Conservation (phyloP, 2,888 invertebrate genomes). For the Drosophila differens region DNA sequence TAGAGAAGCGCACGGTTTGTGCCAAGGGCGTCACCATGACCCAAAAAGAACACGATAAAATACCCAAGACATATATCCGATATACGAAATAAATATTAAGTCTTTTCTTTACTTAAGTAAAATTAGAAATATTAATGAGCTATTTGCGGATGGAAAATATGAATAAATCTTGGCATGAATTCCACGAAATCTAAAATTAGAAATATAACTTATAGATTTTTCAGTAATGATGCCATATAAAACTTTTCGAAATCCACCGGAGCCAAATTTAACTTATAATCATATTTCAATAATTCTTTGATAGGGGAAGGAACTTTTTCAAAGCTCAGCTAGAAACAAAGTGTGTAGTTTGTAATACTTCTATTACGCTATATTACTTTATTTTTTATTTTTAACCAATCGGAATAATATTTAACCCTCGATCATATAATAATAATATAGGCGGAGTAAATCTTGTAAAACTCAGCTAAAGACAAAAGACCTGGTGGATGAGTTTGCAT, state of each 20-base stretch:
- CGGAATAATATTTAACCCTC: neutral
- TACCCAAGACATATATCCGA: neutral
- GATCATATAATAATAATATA: neutral
- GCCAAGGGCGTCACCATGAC: constrained; percentile 40
- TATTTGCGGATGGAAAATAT: neutral
- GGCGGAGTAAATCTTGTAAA: neutral
- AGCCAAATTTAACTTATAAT: neutral
- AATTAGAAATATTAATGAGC: neutral
- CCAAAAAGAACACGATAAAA: constrained; percentile 36
- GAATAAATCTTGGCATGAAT: constrained; percentile 2
- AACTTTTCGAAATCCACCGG: neutral
- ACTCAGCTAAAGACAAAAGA: neutral
- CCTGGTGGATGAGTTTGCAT: neutral
- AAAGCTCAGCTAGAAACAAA: neutral
- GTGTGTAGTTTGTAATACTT: neutral
- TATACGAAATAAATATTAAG: constrained; percentile 16
- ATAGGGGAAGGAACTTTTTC: neutral
- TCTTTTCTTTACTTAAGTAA: constrained; percentile 9
- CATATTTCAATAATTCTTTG: neutral
- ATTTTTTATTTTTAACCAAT: neutral
- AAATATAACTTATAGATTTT: neutral
- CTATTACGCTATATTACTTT: neutral
- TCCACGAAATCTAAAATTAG: constrained; percentile 1
- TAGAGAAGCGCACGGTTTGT: constrained; percentile 11
- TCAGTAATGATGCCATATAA: neutral